These are phyloP conservation scores for Pyrrhosoma nymphula DNA, from an alignment of 2,888 invertebrate species.

Conservation along the genomic window DNA sequence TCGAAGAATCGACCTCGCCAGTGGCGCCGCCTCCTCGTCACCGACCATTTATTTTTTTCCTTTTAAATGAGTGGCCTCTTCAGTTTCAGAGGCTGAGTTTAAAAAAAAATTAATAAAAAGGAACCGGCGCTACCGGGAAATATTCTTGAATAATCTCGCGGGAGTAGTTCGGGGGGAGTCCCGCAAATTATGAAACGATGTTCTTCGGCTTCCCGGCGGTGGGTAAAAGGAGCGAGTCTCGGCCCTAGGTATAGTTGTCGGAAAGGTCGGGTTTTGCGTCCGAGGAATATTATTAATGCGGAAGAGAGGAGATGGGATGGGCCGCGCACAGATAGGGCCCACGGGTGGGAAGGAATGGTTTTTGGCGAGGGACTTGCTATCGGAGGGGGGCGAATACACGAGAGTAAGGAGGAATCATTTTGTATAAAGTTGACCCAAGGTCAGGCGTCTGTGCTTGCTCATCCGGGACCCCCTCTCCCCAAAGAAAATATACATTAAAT, in stretches of 20 bases:
- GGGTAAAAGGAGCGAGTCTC: neutral
- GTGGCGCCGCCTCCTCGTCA: neutral
- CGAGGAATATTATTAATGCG: neutral
- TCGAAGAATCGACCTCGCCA: neutral
- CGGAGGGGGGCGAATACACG: constrained; percentile 74
- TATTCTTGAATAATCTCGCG: neutral
- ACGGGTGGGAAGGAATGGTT: neutral
- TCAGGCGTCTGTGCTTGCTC: constrained; percentile 8
- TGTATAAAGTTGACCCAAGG: constrained; percentile 59
- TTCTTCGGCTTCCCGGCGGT: neutral
- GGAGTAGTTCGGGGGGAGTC: neutral
- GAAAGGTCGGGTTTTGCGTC: neutral
- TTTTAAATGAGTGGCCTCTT: neutral
- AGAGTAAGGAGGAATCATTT: constrained; percentile 28
- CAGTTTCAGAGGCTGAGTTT: neutral
- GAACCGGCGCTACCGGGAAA: neutral
- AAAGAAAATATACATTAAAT: neutral
- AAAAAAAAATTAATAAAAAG: neutral
- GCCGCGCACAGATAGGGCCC: neutral
- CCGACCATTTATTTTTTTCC: neutral
- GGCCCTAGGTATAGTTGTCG: neutral
- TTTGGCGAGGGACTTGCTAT: constrained; percentile 67
- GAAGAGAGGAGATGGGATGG: neutral
- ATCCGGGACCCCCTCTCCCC: neutral
- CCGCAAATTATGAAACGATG: neutral